Evolutionary conservation across 2,888 invertebrate species (phyloP), one percentile per base, ranked within the genome.

Genomic region (Trisateles emortualis): DNA sequence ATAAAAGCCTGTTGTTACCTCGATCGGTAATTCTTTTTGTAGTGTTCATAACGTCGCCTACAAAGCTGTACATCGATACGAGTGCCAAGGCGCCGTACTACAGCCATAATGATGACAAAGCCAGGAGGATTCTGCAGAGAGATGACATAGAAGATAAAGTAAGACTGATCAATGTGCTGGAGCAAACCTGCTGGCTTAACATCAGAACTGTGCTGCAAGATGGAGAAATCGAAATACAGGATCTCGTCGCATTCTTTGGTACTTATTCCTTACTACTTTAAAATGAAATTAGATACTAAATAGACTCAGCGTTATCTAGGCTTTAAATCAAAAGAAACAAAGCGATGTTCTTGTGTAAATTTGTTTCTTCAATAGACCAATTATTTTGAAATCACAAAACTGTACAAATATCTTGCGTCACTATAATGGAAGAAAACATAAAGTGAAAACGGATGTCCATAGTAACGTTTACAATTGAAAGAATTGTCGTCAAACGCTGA

Each of bases 21-120:
- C 78, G 81, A 78, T 76, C 71, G 64, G 54, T 51, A 65, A 64
- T 64, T 72, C 59, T 74, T 77, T 55, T 86, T 86, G 16, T 86
- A 86, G 94, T 95, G 57, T 94, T 86, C 68, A 89, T 95, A 70
- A 90, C 94, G 13, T 94, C 94, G 17, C 88, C 94, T 36, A 93
- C 94, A 49, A 92, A 81, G 68, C 91, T 94, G 48, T 94, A 94
- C 77, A 83, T 95, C 68, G 82, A 82, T 36, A 93, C 93, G 46
- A 88, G 84, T 58, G 79, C 76, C 48, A 88, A 90, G 73, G 87
- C 84, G 32, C 76, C 87, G 36, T 84, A 88, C 85, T 93, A 91
- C 77, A 91, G 93, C 73, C 80, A 80, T 53, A 93, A 93, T 64
- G 93, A 93, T 67, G 91, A 88, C 38, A 79, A 76, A 19, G 78